Evolutionary conservation across 2,888 invertebrate species (phyloP).

Genomic region (Steinernema scapterisci): DNA sequence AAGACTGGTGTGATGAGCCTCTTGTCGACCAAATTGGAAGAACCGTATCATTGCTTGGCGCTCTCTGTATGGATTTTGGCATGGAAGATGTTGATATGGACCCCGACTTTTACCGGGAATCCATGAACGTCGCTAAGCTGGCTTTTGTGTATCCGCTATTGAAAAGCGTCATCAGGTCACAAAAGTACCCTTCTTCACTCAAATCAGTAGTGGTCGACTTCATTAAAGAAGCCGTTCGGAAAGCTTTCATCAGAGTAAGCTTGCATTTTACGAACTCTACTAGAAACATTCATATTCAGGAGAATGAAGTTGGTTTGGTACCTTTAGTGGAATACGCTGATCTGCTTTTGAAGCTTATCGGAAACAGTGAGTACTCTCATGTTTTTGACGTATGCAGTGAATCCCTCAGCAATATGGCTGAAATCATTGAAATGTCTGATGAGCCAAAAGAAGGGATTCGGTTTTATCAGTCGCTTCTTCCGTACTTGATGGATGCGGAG

Average conservation of each 20-base stretch:
- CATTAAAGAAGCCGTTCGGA: conserved; percentile 5
- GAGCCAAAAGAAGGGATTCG: background rate
- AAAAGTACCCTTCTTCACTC: background rate
- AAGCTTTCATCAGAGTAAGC: background rate
- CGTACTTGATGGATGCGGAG: background rate
- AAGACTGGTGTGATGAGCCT: conserved; percentile 51
- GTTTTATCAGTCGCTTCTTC: background rate
- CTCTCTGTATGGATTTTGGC: conserved; percentile 42
- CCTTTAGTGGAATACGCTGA: conserved; percentile 6
- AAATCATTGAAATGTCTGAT: background rate
- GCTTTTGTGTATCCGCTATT: conserved; percentile 46
- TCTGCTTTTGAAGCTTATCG: background rate
- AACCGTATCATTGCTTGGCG: conserved; percentile 49
- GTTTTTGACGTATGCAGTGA: background rate
- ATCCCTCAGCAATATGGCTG: conserved; percentile 5
- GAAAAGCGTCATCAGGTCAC: background rate
- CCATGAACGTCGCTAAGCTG: conserved; percentile 43
- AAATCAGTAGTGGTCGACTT: background rate
- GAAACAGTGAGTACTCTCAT: background rate
- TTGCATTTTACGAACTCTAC: background rate
- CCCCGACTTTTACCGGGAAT: conserved; percentile 39
- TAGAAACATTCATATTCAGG: background rate
- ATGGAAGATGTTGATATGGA: conserved; percentile 41
- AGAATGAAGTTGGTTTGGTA: background rate
- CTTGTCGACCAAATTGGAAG: conserved; percentile 53